phyloP scores from a whole-genome alignment of 2,888 invertebrate species.

The Oxystoma pomonae region DNA sequence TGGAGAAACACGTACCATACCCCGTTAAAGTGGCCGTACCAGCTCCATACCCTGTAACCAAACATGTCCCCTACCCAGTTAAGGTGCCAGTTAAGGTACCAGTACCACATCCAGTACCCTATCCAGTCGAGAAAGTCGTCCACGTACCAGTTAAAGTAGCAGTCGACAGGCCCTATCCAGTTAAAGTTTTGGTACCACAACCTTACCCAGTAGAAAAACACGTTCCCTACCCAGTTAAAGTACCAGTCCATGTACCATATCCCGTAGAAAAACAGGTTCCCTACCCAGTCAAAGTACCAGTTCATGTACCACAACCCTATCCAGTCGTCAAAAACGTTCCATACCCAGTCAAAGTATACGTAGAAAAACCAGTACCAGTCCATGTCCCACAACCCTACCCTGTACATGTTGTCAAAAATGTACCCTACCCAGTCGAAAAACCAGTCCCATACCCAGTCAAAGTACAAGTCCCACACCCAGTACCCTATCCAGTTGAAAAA shows the following conservation, averaged over 20 bases:
- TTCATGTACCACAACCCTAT: slow-evolving; percentile 72
- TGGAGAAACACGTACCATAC: slow-evolving; percentile 63
- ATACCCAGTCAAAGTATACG: slow-evolving; percentile 66
- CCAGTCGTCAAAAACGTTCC: slow-evolving; percentile 66
- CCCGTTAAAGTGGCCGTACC: slow-evolving; percentile 61
- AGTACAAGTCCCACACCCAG: slow-evolving; percentile 52
- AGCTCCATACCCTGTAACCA: slow-evolving; percentile 67
- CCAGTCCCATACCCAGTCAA: slow-evolving; percentile 64
- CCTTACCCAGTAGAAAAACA: slow-evolving; percentile 78
- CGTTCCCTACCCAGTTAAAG: slow-evolving; percentile 70
- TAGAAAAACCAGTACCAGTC: slow-evolving; percentile 66
- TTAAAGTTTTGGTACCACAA: slow-evolving; percentile 73
- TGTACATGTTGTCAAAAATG: slow-evolving; percentile 64
- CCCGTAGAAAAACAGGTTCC: slow-evolving; percentile 73
- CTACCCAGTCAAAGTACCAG: slow-evolving; percentile 70
- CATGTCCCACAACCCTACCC: slow-evolving; percentile 65
- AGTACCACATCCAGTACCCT: slow-evolving; percentile 70
- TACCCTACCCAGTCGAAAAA: slow-evolving; percentile 65
- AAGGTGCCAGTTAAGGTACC: slow-evolving; percentile 77
- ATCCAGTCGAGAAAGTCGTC: slow-evolving; percentile 75
- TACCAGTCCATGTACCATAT: slow-evolving; percentile 71
- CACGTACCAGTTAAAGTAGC: slow-evolving; percentile 65
- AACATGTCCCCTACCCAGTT: slow-evolving; percentile 68
- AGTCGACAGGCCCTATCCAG: slow-evolving; percentile 74
- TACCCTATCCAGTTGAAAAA: slow-evolving; percentile 61